Percentiles rank a stretch among this genome's conserved stretches.
Evolutionary conservation across 35 echinoderm and acorn worm species (phyloP).

Genomic region (Ophioderma brevispina): DNA sequence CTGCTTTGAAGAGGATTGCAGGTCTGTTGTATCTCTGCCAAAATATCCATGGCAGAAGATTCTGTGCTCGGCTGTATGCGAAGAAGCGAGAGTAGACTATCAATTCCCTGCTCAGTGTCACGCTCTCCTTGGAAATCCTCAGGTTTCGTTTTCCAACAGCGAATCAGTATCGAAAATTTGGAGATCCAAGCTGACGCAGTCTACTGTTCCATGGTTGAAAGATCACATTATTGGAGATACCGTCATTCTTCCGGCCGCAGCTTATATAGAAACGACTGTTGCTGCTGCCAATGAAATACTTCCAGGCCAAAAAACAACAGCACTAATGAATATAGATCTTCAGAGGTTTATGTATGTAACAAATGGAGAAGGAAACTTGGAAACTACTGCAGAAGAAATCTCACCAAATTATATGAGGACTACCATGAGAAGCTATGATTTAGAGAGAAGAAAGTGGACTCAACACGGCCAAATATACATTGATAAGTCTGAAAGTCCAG

Average conservation of each 20-base stretch:
- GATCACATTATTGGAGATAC: conserved; percentile 28
- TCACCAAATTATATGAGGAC: background rate
- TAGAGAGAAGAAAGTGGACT: background rate
- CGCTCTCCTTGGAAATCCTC: conserved; percentile 40
- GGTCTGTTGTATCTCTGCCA: conserved; percentile 18
- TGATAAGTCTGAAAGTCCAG: background rate
- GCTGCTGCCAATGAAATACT: background rate
- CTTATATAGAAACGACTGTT: conserved; percentile 34
- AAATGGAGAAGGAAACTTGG: background rate
- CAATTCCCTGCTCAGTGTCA: conserved; percentile 18
- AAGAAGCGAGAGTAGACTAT: background rate
- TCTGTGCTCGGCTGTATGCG: background rate
- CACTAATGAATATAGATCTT: background rate
- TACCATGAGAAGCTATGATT: background rate
- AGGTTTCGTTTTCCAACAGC: background rate
- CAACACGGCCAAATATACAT: background rate
- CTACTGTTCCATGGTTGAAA: conserved; percentile 24
- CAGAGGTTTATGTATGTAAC: conserved; percentile 28
- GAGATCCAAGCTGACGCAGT: background rate
- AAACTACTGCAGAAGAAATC: background rate
- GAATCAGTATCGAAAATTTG: background rate
- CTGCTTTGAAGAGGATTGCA: conserved; percentile 1
- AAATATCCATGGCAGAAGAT: conserved; percentile 62
- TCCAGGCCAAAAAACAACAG: background rate
- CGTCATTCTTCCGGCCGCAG: conserved; percentile 30